Evolutionary conservation across 2,888 invertebrate genomes (phyloP), one percentile per base, ranked within the genome.

Genomic region (Chaetoderma sp.): DNA sequence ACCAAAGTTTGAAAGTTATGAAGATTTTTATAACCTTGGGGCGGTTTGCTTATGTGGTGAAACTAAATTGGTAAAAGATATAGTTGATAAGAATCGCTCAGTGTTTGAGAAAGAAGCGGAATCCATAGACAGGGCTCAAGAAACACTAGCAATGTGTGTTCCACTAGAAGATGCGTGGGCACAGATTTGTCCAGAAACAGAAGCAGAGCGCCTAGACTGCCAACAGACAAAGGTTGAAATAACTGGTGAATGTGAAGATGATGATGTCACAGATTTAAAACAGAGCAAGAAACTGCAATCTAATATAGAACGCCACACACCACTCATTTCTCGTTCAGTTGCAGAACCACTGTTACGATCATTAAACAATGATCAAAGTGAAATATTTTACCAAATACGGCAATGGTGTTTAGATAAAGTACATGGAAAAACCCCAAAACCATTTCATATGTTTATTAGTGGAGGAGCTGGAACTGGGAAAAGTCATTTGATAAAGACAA

Each of bases 161-260:
- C 16, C 42, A 1, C 28, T 25, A 23, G 63, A 66, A 50, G 62
- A 68, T 66, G 65, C 65, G 18, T 68, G 65, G 65, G 50, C 52
- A 25, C 23, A 42, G 18, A 27, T 68, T 27, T 55, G 44, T 36
- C 63, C 68, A 13, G 62, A 68, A 52, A 33, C 63, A 6, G 68
- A 66, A 65, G 6, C 18, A 16, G 36, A 68, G n/a, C 42, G 68
- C 16, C 3, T 49, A 10, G 63, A 65, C 42, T 62, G 68, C 45
- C 18, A 42, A 6, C 10, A 13, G 47, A 21, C 10, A 18, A 8
- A 21, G 10, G 8, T 10, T 16, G 47, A 47, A 47, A 36, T 36
- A 13, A 45, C 30, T 32, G 13, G 28, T 13, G 8, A 16, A 10
- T 39, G 28, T 10, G 42, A 54, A 4, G 25, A 27, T n/a, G 27